Conservation (phyloP, 2,113 vertebrate species). For the Tachuris rubrigastra region DNA sequence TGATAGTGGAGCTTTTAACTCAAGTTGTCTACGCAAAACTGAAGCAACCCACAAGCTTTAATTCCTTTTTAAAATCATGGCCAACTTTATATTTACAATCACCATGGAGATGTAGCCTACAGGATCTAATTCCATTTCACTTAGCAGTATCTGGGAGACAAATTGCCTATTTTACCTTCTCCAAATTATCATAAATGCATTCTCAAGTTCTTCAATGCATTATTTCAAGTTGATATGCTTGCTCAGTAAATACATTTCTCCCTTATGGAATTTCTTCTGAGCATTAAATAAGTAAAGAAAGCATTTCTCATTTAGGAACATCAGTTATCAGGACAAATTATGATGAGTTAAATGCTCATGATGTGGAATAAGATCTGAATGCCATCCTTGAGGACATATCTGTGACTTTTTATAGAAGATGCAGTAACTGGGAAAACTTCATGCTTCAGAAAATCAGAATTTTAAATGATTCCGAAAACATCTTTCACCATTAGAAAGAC, state of each 20-base stretch:
- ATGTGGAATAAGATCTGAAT: neutral
- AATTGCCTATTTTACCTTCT: neutral
- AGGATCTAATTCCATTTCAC: constrained; percentile 15
- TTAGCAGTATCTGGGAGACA: constrained; percentile 2
- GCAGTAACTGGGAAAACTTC: neutral
- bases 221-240: neutral
- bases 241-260: neutral
- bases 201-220: neutral
- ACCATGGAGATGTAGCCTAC: neutral
- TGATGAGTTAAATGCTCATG: neutral
- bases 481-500: neutral
- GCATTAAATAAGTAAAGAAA: neutral
- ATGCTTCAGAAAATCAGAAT: neutral
- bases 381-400: neutral
- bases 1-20: neutral
- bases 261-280: neutral
- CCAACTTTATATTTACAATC: neutral
- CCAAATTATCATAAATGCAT: neutral
- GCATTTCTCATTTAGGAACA: neutral
- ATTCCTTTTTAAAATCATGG: neutral
- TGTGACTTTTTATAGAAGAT: neutral
- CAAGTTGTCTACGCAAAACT: neutral
- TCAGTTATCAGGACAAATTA: neutral
- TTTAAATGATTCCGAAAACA: neutral
- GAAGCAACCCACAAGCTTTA: neutral